A percentile compares a stretch with the other conserved stretches of the same genome.
Conservation (phyloP, 2,888 invertebrate species). For the Ariolimax columbianus region DNA sequence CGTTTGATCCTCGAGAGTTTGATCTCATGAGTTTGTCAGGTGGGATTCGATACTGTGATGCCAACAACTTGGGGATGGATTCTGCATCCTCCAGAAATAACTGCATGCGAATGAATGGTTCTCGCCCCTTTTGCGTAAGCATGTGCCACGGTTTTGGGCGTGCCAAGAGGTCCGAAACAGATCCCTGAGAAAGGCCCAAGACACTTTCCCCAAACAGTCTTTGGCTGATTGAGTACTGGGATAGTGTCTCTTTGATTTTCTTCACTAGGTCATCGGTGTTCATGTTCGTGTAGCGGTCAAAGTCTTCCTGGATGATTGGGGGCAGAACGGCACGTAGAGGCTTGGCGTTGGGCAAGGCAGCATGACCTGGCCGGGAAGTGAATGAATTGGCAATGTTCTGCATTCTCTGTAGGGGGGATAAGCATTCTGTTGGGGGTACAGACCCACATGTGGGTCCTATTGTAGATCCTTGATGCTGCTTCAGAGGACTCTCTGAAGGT, state of each 20-base stretch:
- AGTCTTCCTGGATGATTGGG: constrained; percentile 98
- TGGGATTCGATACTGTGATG: constrained; percentile 98
- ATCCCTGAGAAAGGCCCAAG: constrained; percentile 85
- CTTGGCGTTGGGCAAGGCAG: constrained; percentile 79
- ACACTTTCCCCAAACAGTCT: constrained; percentile 98
- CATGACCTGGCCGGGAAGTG: constrained; percentile 86
- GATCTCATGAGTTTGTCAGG: constrained; percentile 97
- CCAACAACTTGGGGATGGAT: constrained; percentile 94
- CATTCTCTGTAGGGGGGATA: constrained; percentile 97
- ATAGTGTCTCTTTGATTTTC: constrained; percentile 82
- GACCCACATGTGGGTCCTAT: constrained; percentile 81
- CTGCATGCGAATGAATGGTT: constrained; percentile 84
- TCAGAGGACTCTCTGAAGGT: constrained; percentile 52
- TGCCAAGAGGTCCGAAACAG: constrained; percentile 97
- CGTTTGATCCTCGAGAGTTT: constrained; percentile 56
- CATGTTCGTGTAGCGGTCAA: constrained; percentile 97
- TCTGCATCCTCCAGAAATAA: constrained; percentile 96
- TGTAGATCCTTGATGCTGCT: constrained; percentile 79
- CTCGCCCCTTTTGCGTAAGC: constrained; percentile 98
- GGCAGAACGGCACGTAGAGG: constrained; percentile 97
- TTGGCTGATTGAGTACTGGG: constrained; percentile 87
- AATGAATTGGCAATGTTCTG: constrained; percentile 98
- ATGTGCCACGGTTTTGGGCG: constrained; percentile 99
- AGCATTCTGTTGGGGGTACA: constrained; percentile 83
- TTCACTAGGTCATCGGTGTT: constrained; percentile 99